Evolutionary conservation across 92 coral and sea anemone species (phyloP), one percentile per base, ranked within the genome.

Genomic region (Porites divaricata): DNA sequence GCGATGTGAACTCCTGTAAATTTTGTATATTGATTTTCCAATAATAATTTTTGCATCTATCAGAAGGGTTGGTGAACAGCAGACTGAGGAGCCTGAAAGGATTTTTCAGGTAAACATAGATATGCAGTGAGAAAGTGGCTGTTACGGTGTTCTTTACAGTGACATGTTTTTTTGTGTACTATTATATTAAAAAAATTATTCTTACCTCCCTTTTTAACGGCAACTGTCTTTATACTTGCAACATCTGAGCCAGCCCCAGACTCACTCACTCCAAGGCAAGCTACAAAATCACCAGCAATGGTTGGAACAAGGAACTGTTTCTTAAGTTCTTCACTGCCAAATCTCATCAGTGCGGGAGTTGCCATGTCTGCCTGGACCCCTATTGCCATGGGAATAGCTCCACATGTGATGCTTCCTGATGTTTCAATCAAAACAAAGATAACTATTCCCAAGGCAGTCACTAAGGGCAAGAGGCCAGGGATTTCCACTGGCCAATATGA

Each of bases 191-290:
- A n/a, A 10, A 57, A 22, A 21, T 3, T 8, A 56, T 23, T 41
- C 71, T 64, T 69, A 94, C 99, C 98, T 95, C 95, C 98, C 87
- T 96, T 94, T 71, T 96, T 96, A 22, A 92, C 92, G 75, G 99
- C 99, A 76, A 92, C 93, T 26, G 99, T 96, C 69, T 93, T 95
- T 25, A 96, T 90, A 67, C 95, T 96, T 53, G 99, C 99, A 74
- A 96, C 99, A 93, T 96, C 99, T 35, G 99, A 96, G 10, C 99
- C 99, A 62, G 98, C 96, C 26, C 99, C 99, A 56, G 90, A 61
- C 85, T 96, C 99, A 87, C 99, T 96, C 59, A 96, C 99, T 54
- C 99, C 99, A 72, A 96, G 92, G 67, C 99, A 96, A 53, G 97
- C 95, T 76, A 96, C 99, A 86, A 85, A 87, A 88, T 96, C 99